Conservation (phyloP, 2,888 invertebrate genomes). For the Galeopsomyia nigrocyanea region DNA sequence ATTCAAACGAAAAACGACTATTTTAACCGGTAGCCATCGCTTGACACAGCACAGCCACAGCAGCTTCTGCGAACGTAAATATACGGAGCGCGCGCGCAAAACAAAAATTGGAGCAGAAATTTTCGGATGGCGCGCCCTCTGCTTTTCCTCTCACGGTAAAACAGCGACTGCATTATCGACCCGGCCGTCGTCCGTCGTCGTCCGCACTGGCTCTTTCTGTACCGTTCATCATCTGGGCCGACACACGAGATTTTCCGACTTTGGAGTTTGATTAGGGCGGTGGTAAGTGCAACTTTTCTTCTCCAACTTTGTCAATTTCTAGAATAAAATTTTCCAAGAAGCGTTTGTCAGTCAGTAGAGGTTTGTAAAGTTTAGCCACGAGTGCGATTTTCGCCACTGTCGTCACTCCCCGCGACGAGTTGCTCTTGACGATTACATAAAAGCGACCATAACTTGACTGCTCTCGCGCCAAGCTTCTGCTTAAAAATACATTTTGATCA, state of each 20-base stretch:
- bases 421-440: constrained; percentile 54
- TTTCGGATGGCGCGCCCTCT: constrained; percentile 1
- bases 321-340: too few species aligned
- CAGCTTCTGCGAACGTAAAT: constrained; percentile 21
- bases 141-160: constrained; percentile 2
- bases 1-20: constrained; percentile 9
- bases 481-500: too few species aligned
- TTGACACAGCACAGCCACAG: not conserved
- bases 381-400: not conserved
- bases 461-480: not conserved
- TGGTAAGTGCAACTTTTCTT: constrained; percentile 30
- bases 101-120: constrained; percentile 24
- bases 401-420: constrained; percentile 10
- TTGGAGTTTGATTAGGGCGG: constrained; percentile 25
- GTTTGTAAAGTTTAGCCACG: too few species aligned
- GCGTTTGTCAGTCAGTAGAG: too few species aligned
- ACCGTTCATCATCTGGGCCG: constrained; percentile 26
- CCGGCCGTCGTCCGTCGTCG: constrained; percentile 13
- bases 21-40: constrained; percentile 30
- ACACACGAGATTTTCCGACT: constrained; percentile 25
- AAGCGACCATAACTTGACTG: constrained; percentile 49
- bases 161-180: constrained; percentile 28
- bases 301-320: not conserved
- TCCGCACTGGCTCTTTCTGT: constrained; percentile 15
- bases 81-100: constrained; percentile 43